Base-by-base conservation (phyloP, 1,140 invertebrate genomes). In the Harpegnathos saltator region DNA sequence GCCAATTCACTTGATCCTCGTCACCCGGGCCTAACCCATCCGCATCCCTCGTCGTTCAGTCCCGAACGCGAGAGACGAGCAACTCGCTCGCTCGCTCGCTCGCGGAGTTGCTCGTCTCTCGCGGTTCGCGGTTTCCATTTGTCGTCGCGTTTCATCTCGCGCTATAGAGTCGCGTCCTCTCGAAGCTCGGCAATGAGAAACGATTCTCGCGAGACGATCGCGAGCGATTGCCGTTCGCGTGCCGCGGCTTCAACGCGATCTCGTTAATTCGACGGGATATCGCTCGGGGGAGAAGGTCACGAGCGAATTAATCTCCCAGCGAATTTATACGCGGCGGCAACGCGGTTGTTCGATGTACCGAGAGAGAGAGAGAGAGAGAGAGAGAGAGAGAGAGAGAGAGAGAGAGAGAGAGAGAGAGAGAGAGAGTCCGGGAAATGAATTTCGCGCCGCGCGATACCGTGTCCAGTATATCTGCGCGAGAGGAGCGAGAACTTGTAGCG, bases 1-100 rank as follows among this genome's bases (percentile, higher is more conserved):
- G 68, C 83, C 68, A 59, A 86, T 89, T 58, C 26, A 84, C 29
- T 83, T 50, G 24, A n/a, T 26, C 19, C 83, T 66, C 50, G 29
- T 24, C 26, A 38, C 22, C 12, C n/a, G 71, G 59, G 38, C 29
- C 24, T 68, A n/a, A n/a, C n/a, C n/a, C n/a, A n/a, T n/a, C n/a
- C n/a, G n/a, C n/a, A 50, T 83, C 44, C 19, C 29, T 59, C 44
- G 22, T 29, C 63, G 48, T 26, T 11, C 15, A 19, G 5, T 15
- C 1, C 14, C 50, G 5, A 19, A 19, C 1, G 54, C 24, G 61
- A 78, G 26, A 9, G n/a, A n/a, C n/a, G n/a, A n/a, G n/a, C n/a
- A n/a, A n/a, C n/a, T n/a, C n/a, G n/a, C n/a, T n/a, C n/a, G n/a
- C n/a, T n/a, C n/a, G n/a, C n/a, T n/a, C n/a, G n/a, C n/a, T n/a